Percentiles rank a stretch among this genome's conserved stretches.
Conservation (phyloP, 2,113 vertebrate species). For the Carassius carassius region DNA sequence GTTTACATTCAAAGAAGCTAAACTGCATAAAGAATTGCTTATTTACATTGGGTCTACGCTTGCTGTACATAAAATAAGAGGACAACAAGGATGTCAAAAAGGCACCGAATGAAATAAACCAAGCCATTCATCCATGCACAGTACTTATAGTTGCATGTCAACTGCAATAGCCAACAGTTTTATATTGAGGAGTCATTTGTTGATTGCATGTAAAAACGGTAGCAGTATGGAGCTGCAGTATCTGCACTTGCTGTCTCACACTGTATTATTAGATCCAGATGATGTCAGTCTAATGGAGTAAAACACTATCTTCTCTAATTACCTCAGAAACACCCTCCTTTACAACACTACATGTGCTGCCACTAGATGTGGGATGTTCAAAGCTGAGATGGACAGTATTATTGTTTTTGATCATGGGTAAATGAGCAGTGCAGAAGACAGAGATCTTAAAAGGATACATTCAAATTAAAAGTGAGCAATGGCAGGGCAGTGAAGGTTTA, state of each 20-base stretch:
- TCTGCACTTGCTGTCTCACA: neutral
- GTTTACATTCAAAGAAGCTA: neutral
- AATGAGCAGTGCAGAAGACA: neutral
- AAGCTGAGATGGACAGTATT: neutral
- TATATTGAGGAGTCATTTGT: neutral
- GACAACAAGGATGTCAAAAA: neutral
- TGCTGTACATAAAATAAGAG: neutral
- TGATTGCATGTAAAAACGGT: neutral
- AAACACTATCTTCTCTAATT: constrained; percentile 21
- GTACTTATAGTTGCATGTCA: neutral
- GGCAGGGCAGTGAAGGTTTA: neutral
- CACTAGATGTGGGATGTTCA: neutral
- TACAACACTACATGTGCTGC: neutral
- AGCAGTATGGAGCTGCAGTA: neutral
- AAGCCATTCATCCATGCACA: neutral
- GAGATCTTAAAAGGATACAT: neutral
- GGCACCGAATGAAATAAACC: neutral
- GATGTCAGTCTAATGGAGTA: neutral
- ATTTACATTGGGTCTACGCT: neutral
- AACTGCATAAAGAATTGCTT: neutral
- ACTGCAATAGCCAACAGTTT: neutral
- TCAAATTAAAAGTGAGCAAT: constrained; percentile 7
- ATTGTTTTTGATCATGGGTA: constrained; percentile 1
- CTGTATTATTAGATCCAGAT: constrained; percentile 5
- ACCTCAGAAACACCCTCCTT: neutral